Evolutionary conservation across 64 coral and sea anemone genomes (phyloP).

Genomic region (Pocillopora verrucosa): DNA sequence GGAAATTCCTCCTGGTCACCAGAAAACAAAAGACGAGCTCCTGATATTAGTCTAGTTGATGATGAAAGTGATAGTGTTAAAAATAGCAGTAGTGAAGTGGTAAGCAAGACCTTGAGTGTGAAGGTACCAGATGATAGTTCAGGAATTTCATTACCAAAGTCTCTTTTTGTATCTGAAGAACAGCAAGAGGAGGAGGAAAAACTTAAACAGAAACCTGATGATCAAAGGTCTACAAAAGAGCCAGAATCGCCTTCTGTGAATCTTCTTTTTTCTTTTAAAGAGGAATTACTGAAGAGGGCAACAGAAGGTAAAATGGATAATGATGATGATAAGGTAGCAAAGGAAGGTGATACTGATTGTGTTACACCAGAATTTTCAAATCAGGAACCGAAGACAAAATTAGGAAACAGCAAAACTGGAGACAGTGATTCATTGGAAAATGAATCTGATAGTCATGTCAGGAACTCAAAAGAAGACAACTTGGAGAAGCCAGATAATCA

Average conservation of each 20-base stretch:
- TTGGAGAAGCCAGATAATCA: background rate
- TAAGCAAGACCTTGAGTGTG: background rate
- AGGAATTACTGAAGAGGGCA: constrained; percentile 28
- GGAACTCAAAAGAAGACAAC: background rate
- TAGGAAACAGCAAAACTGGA: background rate
- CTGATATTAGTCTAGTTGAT: background rate
- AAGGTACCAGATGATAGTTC: background rate
- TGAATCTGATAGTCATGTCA: no score
- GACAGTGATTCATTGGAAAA: background rate
- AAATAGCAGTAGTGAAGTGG: background rate
- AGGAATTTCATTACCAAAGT: background rate
- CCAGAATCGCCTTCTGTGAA: background rate
- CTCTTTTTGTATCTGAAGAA: background rate
- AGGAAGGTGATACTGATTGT: background rate
- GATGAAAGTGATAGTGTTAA: background rate
- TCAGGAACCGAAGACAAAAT: background rate
- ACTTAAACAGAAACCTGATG: background rate
- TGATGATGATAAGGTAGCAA: background rate
- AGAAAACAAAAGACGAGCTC: constrained; percentile 27
- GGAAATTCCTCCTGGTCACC: constrained; percentile 19
- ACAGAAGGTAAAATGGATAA: background rate
- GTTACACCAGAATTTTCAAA: background rate
- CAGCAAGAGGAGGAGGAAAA: background rate
- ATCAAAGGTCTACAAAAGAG: background rate
- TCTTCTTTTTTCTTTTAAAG: constrained; percentile 36